Conservation (phyloP, 2,888 invertebrate genomes). For the Brachynemurus nebulosus region DNA sequence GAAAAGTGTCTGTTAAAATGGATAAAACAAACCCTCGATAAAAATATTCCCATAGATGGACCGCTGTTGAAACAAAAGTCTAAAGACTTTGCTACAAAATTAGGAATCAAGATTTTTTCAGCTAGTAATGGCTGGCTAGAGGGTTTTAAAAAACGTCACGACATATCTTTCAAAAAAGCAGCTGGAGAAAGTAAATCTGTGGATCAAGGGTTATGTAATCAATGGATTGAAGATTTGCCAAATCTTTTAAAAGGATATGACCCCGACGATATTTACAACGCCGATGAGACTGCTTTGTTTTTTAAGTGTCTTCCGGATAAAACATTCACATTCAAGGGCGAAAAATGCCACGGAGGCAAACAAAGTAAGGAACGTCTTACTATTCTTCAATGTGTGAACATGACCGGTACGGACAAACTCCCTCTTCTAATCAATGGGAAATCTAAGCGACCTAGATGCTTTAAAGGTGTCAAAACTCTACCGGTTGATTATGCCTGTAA, state of each 20-base stretch:
- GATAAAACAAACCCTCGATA: conserved; percentile 14
- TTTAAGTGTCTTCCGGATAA: conserved; percentile 20
- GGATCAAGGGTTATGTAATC: conserved; percentile 7
- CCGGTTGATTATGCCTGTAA: no score
- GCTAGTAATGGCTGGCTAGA: conserved; percentile 15
- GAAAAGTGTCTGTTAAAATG: conserved; percentile 14
- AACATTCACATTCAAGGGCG: conserved; percentile 20
- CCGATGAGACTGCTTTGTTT: conserved; percentile 22
- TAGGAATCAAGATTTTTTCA: conserved; percentile 13
- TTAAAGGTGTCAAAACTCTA: no score
- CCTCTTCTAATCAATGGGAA: conserved; percentile 24
- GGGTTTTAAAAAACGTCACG: conserved; percentile 15
- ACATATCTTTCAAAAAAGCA: conserved; percentile 13
- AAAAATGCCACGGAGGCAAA: conserved; percentile 25
- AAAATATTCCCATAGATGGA: conserved; percentile 14
- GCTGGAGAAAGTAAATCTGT: conserved; percentile 11
- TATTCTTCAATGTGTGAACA: conserved; percentile 23
- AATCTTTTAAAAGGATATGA: conserved; percentile 3
- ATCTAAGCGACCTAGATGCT: no score
- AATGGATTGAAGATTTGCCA: conserved; percentile 11
- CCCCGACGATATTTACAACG: conserved; percentile 20
- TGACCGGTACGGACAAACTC: conserved; percentile 25
- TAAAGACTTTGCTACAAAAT: conserved; percentile 10
- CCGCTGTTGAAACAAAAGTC: conserved; percentile 14
- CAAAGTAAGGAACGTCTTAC: conserved; percentile 25